Conservation (phyloP, 2,113 vertebrate genomes). For the Daboia siamensis region DNA sequence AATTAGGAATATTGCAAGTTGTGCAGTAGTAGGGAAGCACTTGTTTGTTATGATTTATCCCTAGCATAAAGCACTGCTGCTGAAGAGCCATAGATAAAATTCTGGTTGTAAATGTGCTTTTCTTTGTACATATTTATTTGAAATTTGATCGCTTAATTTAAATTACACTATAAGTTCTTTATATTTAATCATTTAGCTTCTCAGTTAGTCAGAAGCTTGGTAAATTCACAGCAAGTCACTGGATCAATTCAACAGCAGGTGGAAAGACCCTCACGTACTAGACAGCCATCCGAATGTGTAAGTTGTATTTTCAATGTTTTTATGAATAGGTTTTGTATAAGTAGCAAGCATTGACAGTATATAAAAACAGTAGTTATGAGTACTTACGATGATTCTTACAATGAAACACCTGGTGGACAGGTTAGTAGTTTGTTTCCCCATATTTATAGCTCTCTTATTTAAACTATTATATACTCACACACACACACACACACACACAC, state of each 20-base stretch:
- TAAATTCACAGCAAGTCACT: constrained; percentile 85
- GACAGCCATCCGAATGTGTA: constrained; percentile 93
- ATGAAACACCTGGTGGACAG: not conserved
- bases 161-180: constrained; percentile 34
- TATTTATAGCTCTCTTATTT: not conserved
- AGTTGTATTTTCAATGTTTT: constrained; percentile 61
- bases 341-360: not conserved
- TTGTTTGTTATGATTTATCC: not conserved
- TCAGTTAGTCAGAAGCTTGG: constrained; percentile 82
- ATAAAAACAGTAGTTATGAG: not conserved
- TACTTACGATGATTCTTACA: not conserved
- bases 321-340: constrained; percentile 16
- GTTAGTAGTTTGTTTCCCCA: not conserved
- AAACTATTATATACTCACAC: not conserved
- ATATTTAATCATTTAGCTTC: constrained; percentile 70
- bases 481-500: not conserved
- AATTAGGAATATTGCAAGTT: not conserved
- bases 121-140: not conserved
- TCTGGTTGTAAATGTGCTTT: not conserved
- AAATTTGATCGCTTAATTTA: not conserved
- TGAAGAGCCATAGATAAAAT: not conserved
- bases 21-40: not conserved
- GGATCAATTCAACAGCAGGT: constrained; percentile 72
- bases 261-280: constrained; percentile 78
- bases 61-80: not conserved